Percentiles rank a stretch among this genome's conserved stretches.
Conservation (phyloP, 2,113 vertebrate genomes). For the Corythornis vintsioides region DNA sequence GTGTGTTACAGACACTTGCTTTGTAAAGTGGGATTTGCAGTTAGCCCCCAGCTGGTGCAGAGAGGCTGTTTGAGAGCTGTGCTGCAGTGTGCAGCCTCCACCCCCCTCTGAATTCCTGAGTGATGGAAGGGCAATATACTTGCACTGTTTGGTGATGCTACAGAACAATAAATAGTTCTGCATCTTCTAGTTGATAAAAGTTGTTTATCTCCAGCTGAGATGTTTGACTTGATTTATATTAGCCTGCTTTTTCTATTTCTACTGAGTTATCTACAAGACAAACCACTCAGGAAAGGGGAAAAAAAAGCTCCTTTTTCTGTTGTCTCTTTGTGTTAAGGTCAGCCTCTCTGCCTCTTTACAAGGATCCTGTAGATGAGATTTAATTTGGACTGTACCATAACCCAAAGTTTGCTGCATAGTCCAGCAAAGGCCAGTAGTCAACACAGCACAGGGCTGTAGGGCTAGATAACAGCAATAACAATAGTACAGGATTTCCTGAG, state of each 20-base stretch:
- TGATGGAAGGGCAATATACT: conserved; percentile 30
- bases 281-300: not conserved
- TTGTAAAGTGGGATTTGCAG: not conserved
- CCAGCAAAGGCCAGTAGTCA: not conserved
- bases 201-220: conserved; percentile 30
- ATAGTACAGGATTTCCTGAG: not conserved
- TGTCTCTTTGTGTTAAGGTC: not conserved
- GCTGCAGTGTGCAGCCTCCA: not conserved
- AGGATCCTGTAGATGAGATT: not conserved
- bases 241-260: conserved; percentile 14
- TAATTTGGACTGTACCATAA: not conserved
- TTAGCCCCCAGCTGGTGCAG: not conserved
- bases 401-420: not conserved
- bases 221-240: conserved; percentile 30
- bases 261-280: conserved; percentile 28
- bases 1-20: not conserved
- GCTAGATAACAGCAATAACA: not conserved
- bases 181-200: conserved; percentile 24
- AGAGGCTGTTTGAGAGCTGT: not conserved
- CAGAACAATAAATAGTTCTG: conserved; percentile 25
- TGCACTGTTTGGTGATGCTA: not conserved
- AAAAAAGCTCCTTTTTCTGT: not conserved
- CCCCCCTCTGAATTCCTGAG: not conserved
- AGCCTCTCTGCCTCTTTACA: not conserved
- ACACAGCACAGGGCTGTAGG: not conserved